Percentiles rank a stretch among this genome's conserved stretches.
These are phyloP conservation scores for Machaerirhynchus nigripectus DNA, from an alignment of 2,113 vertebrate species.

Conservation along the genomic window DNA sequence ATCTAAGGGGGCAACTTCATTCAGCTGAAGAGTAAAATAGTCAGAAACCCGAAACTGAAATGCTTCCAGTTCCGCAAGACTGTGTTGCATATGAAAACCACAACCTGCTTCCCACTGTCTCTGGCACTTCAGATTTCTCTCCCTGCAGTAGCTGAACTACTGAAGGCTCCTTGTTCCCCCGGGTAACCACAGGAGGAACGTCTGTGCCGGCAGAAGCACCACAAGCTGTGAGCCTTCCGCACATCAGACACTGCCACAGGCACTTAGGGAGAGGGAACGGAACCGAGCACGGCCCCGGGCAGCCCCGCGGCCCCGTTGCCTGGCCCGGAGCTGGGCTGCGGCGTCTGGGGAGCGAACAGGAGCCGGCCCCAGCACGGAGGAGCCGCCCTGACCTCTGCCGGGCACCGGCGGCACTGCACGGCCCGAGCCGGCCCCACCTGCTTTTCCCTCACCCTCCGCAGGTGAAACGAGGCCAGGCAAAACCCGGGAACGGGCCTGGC, in stretches of 20 bases:
- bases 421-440: not conserved
- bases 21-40: not conserved
- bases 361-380: not conserved
- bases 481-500: accelerated
- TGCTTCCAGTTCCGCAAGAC: not conserved
- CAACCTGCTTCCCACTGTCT: not conserved
- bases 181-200: not conserved
- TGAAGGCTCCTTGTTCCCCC: not conserved
- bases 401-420: not conserved
- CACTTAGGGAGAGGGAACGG: accelerated
- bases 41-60: not conserved
- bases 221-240: not conserved
- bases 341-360: accelerated
- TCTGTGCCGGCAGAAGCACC: not conserved
- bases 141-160: not conserved
- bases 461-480: not conserved
- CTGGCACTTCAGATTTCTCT: not conserved
- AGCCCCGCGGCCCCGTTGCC: not conserved
- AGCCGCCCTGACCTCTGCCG: not conserved
- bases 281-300: not conserved
- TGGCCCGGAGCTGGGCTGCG: not conserved
- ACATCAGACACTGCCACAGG: not conserved
- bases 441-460: accelerated
- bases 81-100: accelerated
- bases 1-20: not conserved